These are phyloP conservation scores for Thalassophryne amazonica DNA, from an alignment of 2,797 vertebrate species.

Conservation along the genomic window DNA sequence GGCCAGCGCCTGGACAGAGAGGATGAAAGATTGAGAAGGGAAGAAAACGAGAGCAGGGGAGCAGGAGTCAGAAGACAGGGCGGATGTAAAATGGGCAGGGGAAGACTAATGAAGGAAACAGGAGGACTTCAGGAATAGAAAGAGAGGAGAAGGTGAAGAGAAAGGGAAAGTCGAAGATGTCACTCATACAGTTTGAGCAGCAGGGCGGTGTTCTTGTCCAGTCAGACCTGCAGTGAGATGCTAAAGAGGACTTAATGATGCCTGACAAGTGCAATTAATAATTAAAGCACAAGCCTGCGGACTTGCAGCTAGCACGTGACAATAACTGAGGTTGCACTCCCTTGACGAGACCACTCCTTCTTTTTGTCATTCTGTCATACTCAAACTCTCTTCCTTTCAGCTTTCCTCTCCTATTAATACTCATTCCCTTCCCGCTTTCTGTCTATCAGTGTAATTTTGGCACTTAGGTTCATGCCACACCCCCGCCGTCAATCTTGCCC, in stretches of 20 bases:
- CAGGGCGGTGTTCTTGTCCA: constrained; percentile 70
- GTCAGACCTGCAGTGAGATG: constrained; percentile 82
- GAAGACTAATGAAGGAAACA: background rate
- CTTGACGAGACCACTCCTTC: constrained; percentile 1
- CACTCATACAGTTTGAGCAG: constrained; percentile 10
- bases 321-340: constrained; percentile 70
- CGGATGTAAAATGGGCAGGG: constrained; percentile 2
- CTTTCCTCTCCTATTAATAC: constrained; percentile 1
- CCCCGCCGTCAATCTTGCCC: constrained; percentile 31
- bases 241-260: constrained; percentile 87
- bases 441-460: constrained; percentile 39
- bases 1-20: constrained; percentile 61
- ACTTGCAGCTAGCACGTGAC: constrained; percentile 80
- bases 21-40: constrained; percentile 30
- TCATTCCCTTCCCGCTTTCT: constrained; percentile 10
- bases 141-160: background rate
- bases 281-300: constrained; percentile 82
- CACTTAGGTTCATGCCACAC: constrained; percentile 39
- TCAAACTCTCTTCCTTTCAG: constrained; percentile 26
- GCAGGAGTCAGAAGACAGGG: constrained; percentile 37
- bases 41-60: constrained; percentile 11
- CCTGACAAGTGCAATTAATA: constrained; percentile 91
- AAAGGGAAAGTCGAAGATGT: constrained; percentile 4
- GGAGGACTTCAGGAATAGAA: background rate
- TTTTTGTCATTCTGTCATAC: constrained; percentile 28